Evolutionary conservation across 2,888 invertebrate genomes (phyloP).

Genomic region (Nephrotoma appendiculata): DNA sequence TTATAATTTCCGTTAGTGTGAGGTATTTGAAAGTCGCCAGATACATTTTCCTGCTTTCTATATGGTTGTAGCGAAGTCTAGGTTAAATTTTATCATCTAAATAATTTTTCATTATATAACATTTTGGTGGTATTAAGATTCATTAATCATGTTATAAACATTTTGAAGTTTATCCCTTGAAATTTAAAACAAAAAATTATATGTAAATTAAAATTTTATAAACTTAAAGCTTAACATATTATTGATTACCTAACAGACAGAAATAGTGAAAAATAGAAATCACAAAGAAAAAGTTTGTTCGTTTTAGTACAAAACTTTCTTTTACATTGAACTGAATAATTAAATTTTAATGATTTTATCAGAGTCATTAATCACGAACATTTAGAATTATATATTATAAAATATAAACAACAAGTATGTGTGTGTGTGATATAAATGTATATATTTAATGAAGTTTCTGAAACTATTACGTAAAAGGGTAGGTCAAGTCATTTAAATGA

Average conservation of each 20-base stretch:
- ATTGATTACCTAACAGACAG: neutral
- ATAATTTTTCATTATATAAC: neutral
- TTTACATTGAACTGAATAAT: neutral
- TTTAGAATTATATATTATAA: neutral
- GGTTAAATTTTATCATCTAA: neutral
- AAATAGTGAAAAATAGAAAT: neutral
- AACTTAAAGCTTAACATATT: neutral
- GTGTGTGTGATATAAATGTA: no score
- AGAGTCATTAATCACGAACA: neutral
- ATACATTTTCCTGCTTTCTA: neutral
- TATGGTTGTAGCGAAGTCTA: neutral
- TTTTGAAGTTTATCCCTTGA: neutral
- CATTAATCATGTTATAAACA: neutral
- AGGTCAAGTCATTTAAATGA: no score
- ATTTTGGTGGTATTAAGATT: neutral
- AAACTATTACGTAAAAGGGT: no score
- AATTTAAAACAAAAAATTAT: neutral
- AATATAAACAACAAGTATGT: no score
- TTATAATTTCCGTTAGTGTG: neutral
- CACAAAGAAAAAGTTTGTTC: neutral
- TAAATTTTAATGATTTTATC: neutral
- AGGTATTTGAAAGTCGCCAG: neutral
- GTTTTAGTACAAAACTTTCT: neutral
- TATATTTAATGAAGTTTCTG: no score
- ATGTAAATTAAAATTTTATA: neutral